Percentiles rank a stretch among this genome's conserved stretches.
phyloP scores from a whole-genome alignment of 2,888 invertebrate species.

The Pyrrhia umbra region DNA sequence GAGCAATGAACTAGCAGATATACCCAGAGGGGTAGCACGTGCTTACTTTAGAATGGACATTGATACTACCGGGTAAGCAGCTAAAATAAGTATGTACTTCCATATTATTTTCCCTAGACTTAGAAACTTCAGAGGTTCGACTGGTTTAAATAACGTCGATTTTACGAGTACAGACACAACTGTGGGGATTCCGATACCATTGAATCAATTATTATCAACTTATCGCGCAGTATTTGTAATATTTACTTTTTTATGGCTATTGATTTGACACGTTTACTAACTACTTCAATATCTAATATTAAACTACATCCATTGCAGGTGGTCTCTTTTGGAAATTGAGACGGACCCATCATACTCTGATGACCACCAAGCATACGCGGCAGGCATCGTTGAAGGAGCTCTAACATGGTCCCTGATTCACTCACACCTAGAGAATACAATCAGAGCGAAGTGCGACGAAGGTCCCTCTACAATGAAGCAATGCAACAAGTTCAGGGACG shows the following conservation, averaged over 20 bases:
- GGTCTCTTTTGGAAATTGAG: constrained; percentile 95
- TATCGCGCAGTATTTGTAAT: no score
- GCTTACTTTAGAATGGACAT: constrained; percentile 94
- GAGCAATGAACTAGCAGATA: constrained; percentile 92
- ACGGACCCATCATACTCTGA: constrained; percentile 94
- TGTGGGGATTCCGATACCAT: no score
- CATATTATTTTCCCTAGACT: not conserved
- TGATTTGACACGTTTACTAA: not conserved
- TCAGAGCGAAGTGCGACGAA: constrained; percentile 86
- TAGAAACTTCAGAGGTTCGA: no score
- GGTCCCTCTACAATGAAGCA: constrained; percentile 84
- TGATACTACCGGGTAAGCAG: constrained; percentile 92
- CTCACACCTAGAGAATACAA: constrained; percentile 94
- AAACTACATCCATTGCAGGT: constrained; percentile 86
- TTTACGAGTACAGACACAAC: no score
- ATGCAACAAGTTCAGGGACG: constrained; percentile 92
- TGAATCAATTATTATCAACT: no score
- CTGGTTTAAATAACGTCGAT: no score
- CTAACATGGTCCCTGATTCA: constrained; percentile 95
- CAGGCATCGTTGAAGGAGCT: constrained; percentile 95
- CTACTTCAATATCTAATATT: not conserved
- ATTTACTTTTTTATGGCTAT: not conserved
- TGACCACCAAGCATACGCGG: constrained; percentile 95
- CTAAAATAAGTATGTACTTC: not conserved
- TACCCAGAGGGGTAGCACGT: constrained; percentile 93